phyloP scores from a whole-genome alignment of 2,888 invertebrate genomes.

The Cryptocephalus primarius region DNA sequence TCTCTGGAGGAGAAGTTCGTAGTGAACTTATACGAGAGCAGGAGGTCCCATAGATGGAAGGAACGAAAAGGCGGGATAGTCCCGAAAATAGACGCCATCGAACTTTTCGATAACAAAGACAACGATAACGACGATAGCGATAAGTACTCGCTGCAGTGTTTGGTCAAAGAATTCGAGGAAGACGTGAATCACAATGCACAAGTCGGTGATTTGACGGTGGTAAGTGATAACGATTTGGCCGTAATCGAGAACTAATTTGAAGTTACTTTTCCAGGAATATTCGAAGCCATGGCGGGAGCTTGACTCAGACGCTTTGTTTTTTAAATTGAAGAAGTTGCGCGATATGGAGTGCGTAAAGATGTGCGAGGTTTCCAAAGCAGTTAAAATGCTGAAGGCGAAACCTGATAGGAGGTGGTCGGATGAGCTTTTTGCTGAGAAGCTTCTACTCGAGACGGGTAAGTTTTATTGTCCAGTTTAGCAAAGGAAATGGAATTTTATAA shows the following conservation, averaged over 20 bases:
- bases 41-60: constrained; percentile 14
- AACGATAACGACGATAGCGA: no score
- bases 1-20: constrained; percentile 13
- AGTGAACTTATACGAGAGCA: constrained; percentile 19
- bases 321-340: constrained; percentile 13
- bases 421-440: constrained; percentile 24
- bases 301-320: constrained; percentile 8
- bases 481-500: background rate
- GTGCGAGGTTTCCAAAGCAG: constrained; percentile 24
- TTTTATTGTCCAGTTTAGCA: no score
- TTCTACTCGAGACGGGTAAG: constrained; percentile 27
- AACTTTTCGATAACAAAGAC: background rate
- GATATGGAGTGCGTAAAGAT: constrained; percentile 25
- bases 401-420: constrained; percentile 15
- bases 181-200: background rate
- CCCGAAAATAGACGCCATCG: no score
- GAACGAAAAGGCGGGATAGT: background rate
- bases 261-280: no score
- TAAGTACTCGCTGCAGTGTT: no score
- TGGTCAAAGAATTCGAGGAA: no score
- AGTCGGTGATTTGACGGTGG: no score
- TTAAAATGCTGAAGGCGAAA: constrained; percentile 17
- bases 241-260: no score
- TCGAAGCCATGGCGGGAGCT: background rate
- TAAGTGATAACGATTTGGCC: no score